Evolutionary conservation across 2,888 invertebrate species (phyloP), one percentile per base, ranked within the genome.

Genomic region (Chelonus formosanus): DNA sequence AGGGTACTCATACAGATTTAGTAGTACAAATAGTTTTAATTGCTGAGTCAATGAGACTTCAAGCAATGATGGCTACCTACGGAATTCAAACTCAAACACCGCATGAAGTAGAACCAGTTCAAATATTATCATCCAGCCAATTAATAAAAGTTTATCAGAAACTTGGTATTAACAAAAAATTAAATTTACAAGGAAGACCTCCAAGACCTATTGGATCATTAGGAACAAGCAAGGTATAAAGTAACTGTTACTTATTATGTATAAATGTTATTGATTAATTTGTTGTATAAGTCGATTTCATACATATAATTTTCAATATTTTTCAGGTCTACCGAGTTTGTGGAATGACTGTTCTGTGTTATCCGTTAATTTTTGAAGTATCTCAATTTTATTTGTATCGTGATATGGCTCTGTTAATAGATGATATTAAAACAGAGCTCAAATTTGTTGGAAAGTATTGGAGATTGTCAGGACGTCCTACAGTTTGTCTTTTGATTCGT

Each of bases 11-110:
- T 55, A 95, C 95, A 8, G 98, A 99, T 86, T 88, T 98, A 73
- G 98, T 99, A 43, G 97, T 99, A 57, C 99, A 99, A 88, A 96
- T 99, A 64, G 97, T 97, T 10, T 86, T 99, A 71, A 98, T 99
- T 74, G 96, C 98, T 0, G 99, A 99, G 87, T 98, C 97, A 3
- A 95, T 96, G 91, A 90, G 98, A 57, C 89, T 99, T 40, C 98
- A 99, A 87, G 97, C 98, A 66, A 96, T 98, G 94, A 94, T 99
- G 92, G 97, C 96, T 40, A 99, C 98, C 0, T 99, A 99, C 80
- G 99, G 99, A 58, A 98, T 99, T 75, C 97, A 97, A 85, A 98
- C 98, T 0, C 99, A 99, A 86, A 99, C 99, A 0, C 98, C 98
- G 0, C 97, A 98, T 76, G 98, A 98, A 87, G 95, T 97, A 3